phyloP scores from a whole-genome alignment of 2,888 invertebrate species.

The Eilema sororculum region DNA sequence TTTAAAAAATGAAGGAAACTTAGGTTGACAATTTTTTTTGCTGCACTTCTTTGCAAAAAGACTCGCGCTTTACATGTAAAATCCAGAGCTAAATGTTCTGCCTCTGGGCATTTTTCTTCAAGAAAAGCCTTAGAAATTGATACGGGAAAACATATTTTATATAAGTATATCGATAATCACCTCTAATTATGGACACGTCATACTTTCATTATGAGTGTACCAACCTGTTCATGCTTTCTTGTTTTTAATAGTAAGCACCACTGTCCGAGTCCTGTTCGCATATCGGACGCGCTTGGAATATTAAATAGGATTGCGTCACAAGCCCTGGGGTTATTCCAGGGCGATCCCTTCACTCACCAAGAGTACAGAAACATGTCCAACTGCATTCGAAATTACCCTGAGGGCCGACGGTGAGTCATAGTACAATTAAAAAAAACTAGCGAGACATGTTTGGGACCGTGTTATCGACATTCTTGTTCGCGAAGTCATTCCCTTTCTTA shows the following conservation, averaged over 20 bases:
- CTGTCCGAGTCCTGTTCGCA: conserved; percentile 44
- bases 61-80: too few relatives aligned
- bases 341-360: conserved; percentile 60
- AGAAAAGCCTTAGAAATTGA: too few relatives aligned
- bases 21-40: too few relatives aligned
- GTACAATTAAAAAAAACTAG: conserved; percentile 48
- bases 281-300: conserved; percentile 58
- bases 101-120: too few relatives aligned
- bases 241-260: conserved; percentile 43
- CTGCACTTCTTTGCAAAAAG: too few relatives aligned
- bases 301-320: conserved; percentile 61
- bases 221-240: conserved; percentile 25
- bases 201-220: conserved; percentile 9
- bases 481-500: conserved; percentile 45
- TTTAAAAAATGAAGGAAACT: too few relatives aligned
- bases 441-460: conserved; percentile 40
- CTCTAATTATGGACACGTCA: not conserved
- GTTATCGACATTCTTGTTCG: conserved; percentile 55
- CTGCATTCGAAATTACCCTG: conserved; percentile 55
- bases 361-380: conserved; percentile 50
- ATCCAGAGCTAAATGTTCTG: too few relatives aligned
- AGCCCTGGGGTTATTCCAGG: conserved; percentile 61
- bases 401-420: conserved; percentile 45
- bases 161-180: not conserved
- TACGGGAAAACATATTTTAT: too few relatives aligned